Percentiles rank a stretch among this genome's conserved stretches.
phyloP scores from a whole-genome alignment of 2,797 vertebrate species.

The Myiothlypis chrysogaster region DNA sequence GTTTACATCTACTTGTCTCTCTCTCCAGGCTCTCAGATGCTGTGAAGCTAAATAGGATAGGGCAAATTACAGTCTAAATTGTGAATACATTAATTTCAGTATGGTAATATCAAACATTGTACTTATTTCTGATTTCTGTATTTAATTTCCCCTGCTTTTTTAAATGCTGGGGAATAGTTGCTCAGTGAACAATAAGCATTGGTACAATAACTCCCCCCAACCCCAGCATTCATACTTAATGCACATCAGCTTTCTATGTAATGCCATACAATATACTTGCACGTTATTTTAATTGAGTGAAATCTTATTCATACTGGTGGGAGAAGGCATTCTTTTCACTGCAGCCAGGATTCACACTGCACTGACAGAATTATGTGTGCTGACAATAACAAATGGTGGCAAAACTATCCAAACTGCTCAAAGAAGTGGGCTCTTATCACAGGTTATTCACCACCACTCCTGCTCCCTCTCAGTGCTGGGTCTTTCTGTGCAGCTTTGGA shows the following conservation, averaged over 20 bases:
- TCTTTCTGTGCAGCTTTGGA: constrained; percentile 24
- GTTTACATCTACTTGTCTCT: not conserved
- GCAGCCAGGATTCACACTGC: constrained; percentile 54
- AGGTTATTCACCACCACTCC: constrained; percentile 48
- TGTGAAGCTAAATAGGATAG: not conserved
- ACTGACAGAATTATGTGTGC: constrained; percentile 64
- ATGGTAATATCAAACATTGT: constrained; percentile 52
- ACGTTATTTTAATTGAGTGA: constrained; percentile 56
- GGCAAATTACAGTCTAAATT: constrained; percentile 1
- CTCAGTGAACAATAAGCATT: constrained; percentile 23
- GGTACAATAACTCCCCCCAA: constrained; percentile 16
- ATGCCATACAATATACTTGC: constrained; percentile 11
- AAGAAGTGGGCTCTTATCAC: constrained; percentile 51
- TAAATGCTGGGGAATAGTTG: constrained; percentile 19
- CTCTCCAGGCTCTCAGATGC: not conserved
- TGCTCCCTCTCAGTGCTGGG: not conserved
- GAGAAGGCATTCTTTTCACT: constrained; percentile 56
- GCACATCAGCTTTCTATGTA: constrained; percentile 40
- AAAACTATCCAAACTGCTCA: constrained; percentile 48
- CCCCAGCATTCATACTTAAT: constrained; percentile 31
- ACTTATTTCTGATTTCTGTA: constrained; percentile 52
- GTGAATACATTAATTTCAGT: constrained; percentile 26
- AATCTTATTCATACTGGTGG: constrained; percentile 60
- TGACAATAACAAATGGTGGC: constrained; percentile 62
- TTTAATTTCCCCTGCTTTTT: constrained; percentile 53